Evolutionary conservation across 2,113 vertebrate genomes (phyloP).

Genomic region (Larimichthys crocea): DNA sequence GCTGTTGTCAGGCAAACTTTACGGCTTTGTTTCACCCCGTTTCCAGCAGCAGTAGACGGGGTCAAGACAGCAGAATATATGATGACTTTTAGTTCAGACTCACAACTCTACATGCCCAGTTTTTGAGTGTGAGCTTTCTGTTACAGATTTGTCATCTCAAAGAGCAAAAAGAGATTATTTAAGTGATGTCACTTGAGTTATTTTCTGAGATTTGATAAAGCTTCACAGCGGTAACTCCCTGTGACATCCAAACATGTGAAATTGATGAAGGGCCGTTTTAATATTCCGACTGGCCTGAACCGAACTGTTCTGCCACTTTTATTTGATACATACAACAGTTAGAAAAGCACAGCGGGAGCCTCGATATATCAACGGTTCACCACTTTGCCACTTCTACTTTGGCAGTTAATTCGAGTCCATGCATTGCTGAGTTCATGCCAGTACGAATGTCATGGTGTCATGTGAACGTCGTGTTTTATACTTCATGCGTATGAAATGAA

Average conservation of each 20-base stretch:
- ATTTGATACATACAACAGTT: constrained; percentile 1
- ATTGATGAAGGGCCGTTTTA: background rate
- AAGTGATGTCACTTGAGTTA: background rate
- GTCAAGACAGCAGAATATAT: background rate
- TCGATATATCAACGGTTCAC: background rate
- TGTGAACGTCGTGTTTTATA: constrained; percentile 12
- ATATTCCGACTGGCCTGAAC: background rate
- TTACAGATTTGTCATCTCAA: no score
- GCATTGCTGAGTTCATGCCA: background rate
- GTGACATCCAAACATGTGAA: background rate
- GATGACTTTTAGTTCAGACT: background rate
- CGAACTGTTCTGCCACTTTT: background rate
- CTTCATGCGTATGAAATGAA: constrained; percentile 6
- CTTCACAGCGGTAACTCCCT: background rate
- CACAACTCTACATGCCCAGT: background rate
- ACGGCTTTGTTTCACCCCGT: background rate
- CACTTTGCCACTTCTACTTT: background rate
- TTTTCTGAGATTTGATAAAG: constrained; percentile 15
- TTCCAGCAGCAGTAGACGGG: background rate
- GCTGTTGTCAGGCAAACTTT: background rate
- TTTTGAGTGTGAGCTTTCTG: background rate
- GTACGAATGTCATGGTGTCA: constrained; percentile 1
- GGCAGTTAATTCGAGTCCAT: constrained; percentile 8
- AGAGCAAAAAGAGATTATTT: background rate
- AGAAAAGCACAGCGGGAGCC: background rate